phyloP scores from a whole-genome alignment of 1,140 invertebrate genomes.

The Solenopsis fugax region DNA sequence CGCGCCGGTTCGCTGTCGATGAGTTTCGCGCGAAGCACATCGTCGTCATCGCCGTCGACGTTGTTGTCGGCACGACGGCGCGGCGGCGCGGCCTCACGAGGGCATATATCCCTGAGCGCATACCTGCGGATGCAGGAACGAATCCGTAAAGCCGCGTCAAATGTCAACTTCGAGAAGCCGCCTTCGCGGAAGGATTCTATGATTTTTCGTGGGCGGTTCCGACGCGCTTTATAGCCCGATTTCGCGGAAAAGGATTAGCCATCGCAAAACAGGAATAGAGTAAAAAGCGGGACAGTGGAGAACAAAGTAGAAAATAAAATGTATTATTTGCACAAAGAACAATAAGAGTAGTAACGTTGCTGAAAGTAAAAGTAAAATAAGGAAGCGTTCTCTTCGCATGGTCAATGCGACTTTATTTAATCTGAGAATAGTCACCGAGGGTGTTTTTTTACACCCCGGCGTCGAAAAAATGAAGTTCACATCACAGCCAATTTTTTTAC shows the following conservation, averaged over 20 bases:
- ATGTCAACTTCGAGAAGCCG: conserved; percentile 29
- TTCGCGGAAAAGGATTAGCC: conserved; percentile 44
- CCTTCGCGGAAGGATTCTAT: conserved; percentile 47
- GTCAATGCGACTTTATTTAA: background rate
- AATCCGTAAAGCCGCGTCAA: conserved; percentile 43
- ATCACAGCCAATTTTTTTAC: too few relatives aligned
- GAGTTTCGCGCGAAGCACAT: conserved; percentile 19
- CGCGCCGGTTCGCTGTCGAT: conserved; percentile 50
- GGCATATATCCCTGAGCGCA: background rate
- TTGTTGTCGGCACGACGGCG: background rate
- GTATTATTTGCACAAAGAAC: background rate
- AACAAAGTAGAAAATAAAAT: background rate
- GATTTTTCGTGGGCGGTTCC: conserved; percentile 21
- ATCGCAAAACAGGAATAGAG: background rate
- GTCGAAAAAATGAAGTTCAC: too few relatives aligned
- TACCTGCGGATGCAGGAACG: conserved; percentile 46
- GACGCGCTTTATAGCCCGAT: background rate
- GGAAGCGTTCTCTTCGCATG: background rate
- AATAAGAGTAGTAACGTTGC: background rate
- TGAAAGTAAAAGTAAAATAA: background rate
- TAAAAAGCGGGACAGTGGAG: background rate
- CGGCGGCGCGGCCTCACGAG: background rate
- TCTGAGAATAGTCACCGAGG: too few relatives aligned
- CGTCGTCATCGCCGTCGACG: conserved; percentile 32
- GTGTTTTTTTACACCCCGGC: too few relatives aligned